phyloP scores from a whole-genome alignment of 2,797 vertebrate species.

The Onychomys torridus region DNA sequence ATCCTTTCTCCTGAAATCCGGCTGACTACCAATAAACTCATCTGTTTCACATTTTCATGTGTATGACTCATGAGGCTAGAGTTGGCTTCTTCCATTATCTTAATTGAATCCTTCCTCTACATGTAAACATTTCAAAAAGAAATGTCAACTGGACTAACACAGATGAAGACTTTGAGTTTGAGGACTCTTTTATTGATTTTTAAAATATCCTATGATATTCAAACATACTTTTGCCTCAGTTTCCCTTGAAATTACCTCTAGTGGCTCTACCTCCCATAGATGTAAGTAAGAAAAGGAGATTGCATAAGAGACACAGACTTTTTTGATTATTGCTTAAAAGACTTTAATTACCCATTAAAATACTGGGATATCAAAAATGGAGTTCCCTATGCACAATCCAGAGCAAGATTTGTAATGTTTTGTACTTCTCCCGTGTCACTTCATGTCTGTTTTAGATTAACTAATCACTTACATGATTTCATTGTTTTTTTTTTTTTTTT shows the following conservation, averaged over 20 bases:
- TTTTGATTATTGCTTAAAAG: neutral
- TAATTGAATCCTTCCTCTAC: slow-evolving; percentile 70
- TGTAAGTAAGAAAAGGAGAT: neutral
- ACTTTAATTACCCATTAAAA: neutral
- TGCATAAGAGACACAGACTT: neutral
- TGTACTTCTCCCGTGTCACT: neutral
- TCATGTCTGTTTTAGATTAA: slow-evolving; percentile 60
- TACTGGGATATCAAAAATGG: neutral
- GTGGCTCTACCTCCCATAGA: neutral
- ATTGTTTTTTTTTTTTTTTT: slow-evolving; percentile 17
- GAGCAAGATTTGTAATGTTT: neutral
- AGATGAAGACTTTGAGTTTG: neutral
- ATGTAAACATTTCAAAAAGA: slow-evolving; percentile 57
- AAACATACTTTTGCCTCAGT: slow-evolving; percentile 4
- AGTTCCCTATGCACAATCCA: neutral
- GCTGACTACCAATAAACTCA: slow-evolving; percentile 20
- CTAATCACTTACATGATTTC: slow-evolving; percentile 24
- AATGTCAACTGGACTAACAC: slow-evolving; percentile 2
- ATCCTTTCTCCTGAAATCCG: slow-evolving; percentile 3
- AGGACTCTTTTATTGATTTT: neutral
- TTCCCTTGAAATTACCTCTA: slow-evolving; percentile 12
- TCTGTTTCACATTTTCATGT: slow-evolving; percentile 73
- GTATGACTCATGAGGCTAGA: neutral
- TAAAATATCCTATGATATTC: neutral
- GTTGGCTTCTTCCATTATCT: slow-evolving; percentile 63